Percentiles rank a stretch among this genome's conserved stretches.
These are phyloP conservation scores for Eptatretus burgeri DNA, from an alignment of 2,113 vertebrate genomes.

Conservation along the genomic window DNA sequence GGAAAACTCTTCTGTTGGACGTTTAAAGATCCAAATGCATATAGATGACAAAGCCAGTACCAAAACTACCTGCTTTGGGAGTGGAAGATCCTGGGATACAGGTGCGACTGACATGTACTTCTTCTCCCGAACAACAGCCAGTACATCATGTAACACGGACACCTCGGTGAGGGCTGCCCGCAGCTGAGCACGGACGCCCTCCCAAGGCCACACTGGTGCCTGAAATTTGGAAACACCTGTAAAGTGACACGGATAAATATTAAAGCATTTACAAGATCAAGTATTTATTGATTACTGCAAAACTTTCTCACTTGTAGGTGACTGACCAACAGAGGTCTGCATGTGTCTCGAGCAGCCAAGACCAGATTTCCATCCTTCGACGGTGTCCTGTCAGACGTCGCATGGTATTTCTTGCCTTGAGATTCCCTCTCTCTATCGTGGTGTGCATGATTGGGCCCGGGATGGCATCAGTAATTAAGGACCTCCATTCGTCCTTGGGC, in stretches of 20 bases:
- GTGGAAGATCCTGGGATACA: slow-evolving; percentile 41
- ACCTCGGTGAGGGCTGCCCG: slow-evolving; percentile 64
- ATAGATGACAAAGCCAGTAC: not conserved
- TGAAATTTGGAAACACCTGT: slow-evolving; percentile 67
- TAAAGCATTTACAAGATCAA: not conserved
- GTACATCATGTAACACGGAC: slow-evolving; percentile 76
- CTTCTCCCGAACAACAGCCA: slow-evolving; percentile 72
- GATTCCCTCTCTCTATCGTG: too few relatives aligned
- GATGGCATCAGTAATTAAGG: too few relatives aligned
- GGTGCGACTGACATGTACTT: slow-evolving; percentile 93
- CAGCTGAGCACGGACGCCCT: slow-evolving; percentile 68
- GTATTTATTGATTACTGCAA: not conserved
- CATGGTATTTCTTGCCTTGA: too few relatives aligned
- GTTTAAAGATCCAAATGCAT: too few relatives aligned
- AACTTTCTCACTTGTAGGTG: too few relatives aligned
- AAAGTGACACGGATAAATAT: not conserved
- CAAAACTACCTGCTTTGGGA: slow-evolving; percentile 25
- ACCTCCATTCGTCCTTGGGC: too few relatives aligned
- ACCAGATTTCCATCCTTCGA: too few relatives aligned
- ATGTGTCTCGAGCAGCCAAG: too few relatives aligned
- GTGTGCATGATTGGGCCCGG: too few relatives aligned
- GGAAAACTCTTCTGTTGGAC: too few relatives aligned
- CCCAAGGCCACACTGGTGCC: slow-evolving; percentile 89
- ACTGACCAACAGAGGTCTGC: too few relatives aligned
- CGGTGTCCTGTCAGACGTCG: too few relatives aligned